Conservation (phyloP, 2,797 vertebrate genomes). For the Melanogrammus aeglefinus region DNA sequence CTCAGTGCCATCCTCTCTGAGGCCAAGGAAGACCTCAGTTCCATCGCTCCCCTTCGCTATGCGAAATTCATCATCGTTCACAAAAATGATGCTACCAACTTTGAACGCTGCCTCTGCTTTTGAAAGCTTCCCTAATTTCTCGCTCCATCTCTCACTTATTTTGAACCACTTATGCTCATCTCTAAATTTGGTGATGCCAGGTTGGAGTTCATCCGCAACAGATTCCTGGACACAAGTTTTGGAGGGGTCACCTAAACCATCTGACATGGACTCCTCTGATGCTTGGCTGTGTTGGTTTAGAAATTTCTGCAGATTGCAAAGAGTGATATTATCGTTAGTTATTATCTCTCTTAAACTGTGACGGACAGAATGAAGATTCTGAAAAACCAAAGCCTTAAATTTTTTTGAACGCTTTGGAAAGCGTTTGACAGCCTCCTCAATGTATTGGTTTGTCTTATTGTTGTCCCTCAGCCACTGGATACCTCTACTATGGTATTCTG, state of each 20-base stretch:
- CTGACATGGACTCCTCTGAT: neutral
- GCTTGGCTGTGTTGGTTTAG: neutral
- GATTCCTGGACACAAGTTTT: neutral
- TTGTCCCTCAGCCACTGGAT: conserved; percentile 56
- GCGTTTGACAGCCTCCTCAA: conserved; percentile 27
- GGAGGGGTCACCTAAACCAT: neutral
- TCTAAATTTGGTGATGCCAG: fast-evolving
- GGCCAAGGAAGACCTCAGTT: conserved; percentile 62
- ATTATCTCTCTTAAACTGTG: too few species aligned
- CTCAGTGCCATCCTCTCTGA: conserved; percentile 66
- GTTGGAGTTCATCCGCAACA: neutral
- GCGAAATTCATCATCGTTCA: conserved; percentile 37
- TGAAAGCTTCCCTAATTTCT: conserved; percentile 40
- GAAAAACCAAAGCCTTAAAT: too few species aligned
- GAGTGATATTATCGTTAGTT: too few species aligned
- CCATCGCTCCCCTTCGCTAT: conserved; percentile 67
- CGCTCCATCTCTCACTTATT: conserved; percentile 51
- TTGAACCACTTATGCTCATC: conserved; percentile 23
- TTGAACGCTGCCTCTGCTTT: conserved; percentile 19
- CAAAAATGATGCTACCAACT: conserved; percentile 44
- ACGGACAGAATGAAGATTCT: too few species aligned
- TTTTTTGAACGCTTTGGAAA: conserved; percentile 16
- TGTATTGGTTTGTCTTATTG: conserved; percentile 33
- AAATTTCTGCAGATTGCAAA: neutral
- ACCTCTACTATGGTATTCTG: conserved; percentile 28